These are phyloP conservation scores for Centrocercus urophasianus DNA, from an alignment of 2,113 vertebrate species.

Conservation along the genomic window DNA sequence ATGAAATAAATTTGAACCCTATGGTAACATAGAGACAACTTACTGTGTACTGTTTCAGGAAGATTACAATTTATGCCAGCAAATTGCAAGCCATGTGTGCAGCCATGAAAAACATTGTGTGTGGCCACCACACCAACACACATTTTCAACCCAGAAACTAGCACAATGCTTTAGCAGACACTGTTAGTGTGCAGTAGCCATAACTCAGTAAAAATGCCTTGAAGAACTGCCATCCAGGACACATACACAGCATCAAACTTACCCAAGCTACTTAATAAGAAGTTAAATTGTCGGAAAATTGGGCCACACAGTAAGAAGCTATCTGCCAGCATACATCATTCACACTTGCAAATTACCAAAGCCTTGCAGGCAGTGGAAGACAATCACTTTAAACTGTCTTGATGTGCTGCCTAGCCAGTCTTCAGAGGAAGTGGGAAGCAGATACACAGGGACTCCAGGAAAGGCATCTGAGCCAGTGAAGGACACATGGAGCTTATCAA, in stretches of 20 bases:
- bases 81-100: not conserved
- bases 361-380: not conserved
- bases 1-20: not conserved
- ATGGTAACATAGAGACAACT: not conserved
- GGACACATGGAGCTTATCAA: not conserved
- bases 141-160: not conserved
- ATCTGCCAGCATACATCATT: not conserved
- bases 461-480: not conserved
- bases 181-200: not conserved
- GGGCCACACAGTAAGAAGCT: not conserved
- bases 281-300: not conserved
- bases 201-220: not conserved
- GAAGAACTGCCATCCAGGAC: not conserved
- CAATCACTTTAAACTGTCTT: not conserved
- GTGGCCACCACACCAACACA: not conserved
- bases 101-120: not conserved
- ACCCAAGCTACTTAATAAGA: not conserved
- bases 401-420: not conserved
- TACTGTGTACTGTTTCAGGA: not conserved
- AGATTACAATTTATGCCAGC: not conserved
- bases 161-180: not conserved
- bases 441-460: not conserved
- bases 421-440: not conserved
- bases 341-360: not conserved
- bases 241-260: not conserved